A percentile compares a stretch with the other conserved stretches of the same genome.
These are phyloP conservation scores for Pandemis heparana DNA, from an alignment of 2,888 invertebrate genomes.

Conservation along the genomic window DNA sequence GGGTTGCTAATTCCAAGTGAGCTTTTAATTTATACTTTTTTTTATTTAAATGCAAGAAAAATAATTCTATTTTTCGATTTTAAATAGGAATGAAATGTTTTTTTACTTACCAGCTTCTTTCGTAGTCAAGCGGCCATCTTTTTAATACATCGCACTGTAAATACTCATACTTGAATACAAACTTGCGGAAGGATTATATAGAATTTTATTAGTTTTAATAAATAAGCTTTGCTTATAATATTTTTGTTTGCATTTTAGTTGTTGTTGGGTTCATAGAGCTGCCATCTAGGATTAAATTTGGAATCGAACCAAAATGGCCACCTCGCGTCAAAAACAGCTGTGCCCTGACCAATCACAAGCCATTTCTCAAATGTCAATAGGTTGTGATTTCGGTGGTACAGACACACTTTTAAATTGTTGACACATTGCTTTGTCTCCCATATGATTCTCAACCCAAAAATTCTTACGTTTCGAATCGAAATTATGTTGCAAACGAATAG, in stretches of 20 bases:
- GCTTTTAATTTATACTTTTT: neutral
- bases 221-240: neutral
- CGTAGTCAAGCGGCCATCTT: neutral
- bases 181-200: neutral
- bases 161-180: neutral
- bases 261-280: conserved; percentile 63
- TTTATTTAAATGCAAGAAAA: neutral
- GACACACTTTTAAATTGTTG: conserved; percentile 67
- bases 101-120: neutral
- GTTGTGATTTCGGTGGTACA: conserved; percentile 61
- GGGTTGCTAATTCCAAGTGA: neutral
- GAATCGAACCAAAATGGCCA: conserved; percentile 41
- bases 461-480: conserved; percentile 33
- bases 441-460: conserved; percentile 67
- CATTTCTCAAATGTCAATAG: conserved; percentile 64
- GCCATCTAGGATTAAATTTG: conserved; percentile 63
- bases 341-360: conserved; percentile 69
- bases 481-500: conserved; percentile 43
- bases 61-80: neutral
- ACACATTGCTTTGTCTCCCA: conserved; percentile 78
- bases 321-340: conserved; percentile 82
- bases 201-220: neutral
- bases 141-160: neutral
- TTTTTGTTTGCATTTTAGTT: conserved; percentile 44
- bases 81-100: neutral